These are phyloP conservation scores for Brachyistius frenatus DNA, from an alignment of 2,113 vertebrate species.

Conservation along the genomic window DNA sequence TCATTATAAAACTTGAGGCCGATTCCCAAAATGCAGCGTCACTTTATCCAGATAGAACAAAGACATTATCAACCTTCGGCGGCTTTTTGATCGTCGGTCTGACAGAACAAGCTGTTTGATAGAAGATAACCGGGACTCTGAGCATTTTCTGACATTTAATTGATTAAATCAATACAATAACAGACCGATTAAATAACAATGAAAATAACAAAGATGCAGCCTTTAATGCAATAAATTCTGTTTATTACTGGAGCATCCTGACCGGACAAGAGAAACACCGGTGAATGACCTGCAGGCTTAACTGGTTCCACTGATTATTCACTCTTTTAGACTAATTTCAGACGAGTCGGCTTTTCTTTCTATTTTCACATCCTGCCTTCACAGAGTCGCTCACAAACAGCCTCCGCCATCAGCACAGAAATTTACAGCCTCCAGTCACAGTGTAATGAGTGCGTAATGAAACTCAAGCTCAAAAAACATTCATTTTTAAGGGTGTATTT, in stretches of 20 bases:
- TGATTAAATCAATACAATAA: neutral
- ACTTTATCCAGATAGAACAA: neutral
- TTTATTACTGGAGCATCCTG: neutral
- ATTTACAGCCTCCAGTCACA: neutral
- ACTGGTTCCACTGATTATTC: conserved; percentile 21
- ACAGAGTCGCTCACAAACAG: neutral
- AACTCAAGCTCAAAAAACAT: neutral
- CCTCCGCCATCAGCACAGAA: neutral
- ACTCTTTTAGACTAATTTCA: conserved; percentile 15
- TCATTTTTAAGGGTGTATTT: neutral
- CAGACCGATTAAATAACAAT: no score
- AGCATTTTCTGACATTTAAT: neutral
- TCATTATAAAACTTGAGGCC: no score
- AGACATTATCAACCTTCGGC: neutral
- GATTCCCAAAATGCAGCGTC: no score
- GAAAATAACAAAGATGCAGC: neutral
- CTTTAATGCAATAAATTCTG: neutral
- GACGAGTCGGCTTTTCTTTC: neutral
- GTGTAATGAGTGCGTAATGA: neutral
- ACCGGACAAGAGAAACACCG: neutral
- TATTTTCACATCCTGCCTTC: neutral
- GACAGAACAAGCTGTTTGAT: neutral
- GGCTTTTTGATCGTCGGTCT: neutral
- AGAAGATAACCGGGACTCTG: neutral
- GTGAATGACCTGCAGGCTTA: conserved; percentile 21